Base-by-base conservation (phyloP, 30 jellyfish, hydroid and myxozoan genomes). In the Nemopilema nomurai region DNA sequence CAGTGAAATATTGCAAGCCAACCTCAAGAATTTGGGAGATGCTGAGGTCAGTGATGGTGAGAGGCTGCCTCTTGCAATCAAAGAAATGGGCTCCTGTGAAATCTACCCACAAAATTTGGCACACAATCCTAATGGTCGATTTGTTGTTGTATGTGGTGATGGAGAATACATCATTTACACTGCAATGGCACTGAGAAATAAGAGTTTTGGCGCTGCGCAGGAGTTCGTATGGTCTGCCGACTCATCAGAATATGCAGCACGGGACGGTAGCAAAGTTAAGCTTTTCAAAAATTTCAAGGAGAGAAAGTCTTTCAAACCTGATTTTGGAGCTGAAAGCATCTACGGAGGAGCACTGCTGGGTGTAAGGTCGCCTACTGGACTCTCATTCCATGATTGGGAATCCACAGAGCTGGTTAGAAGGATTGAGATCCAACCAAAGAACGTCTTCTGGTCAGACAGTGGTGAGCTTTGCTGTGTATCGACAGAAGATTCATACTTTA, bases 31-130 rank as follows among this genome's bases (percentile, higher is more conserved):
- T 65, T 80, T 96, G 28, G 97, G 96, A 49, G 99, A 95, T 32
- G 83, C 97, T 17, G 97, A 91, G 28, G 79, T 79, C 4, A 87
- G 80, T 8, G 99, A 96, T 82, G 99, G 99, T 23, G 99, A 96
- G 68, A 71, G 97, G 49, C 82, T 96, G 75, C 97, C 98, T 20
- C 91, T 96, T 64, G 98, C 98, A 28, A 69, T 90, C 51, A 96
- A 90, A 71, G 99, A 96, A 76, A 90, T 96, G 98, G 99, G 99
- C 8, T 87, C 99, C 62, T 96, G 99, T 82, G 99, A 96, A 67
- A 80, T 96, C 8, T 96, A 85, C 84, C 99, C 99, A 24, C 98
- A 96, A 75, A 90, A 97, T 32, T 71, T 96, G 24, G 90, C 97
- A 1, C 98, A 90, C 53, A 96, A 91, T 51, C 99, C 99, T 8